Conservation (phyloP, 1,140 invertebrate genomes). For the Drosophila triauraria region DNA sequence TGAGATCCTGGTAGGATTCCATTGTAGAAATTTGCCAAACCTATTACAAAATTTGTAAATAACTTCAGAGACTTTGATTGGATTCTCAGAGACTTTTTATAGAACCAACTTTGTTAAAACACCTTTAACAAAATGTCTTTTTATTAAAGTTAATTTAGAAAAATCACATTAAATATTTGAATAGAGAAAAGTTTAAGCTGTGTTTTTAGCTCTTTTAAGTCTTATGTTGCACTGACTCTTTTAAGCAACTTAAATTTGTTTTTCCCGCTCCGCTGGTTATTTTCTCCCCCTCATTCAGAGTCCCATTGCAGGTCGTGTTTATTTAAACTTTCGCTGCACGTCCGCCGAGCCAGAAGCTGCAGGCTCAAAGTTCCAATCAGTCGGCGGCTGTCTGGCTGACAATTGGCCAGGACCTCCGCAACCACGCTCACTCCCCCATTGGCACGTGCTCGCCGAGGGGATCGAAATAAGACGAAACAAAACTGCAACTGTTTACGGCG, state of each 20-base stretch:
- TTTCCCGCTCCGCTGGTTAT: conserved; percentile 1
- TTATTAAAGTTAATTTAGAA: no score
- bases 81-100: neutral
- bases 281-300: neutral
- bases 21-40: neutral
- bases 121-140: no score
- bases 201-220: neutral
- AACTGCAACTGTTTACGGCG: conserved; percentile 77
- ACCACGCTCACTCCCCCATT: conserved; percentile 3
- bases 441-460: conserved; percentile 41
- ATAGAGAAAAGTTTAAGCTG: no score
- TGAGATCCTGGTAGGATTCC: neutral
- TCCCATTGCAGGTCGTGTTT: conserved; percentile 49
- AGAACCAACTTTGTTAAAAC: neutral
- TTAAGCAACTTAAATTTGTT: conserved; percentile 31
- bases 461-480: conserved; percentile 33
- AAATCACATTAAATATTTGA: no score
- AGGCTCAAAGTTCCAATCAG: conserved; percentile 73
- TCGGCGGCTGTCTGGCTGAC: conserved; percentile 60
- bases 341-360: conserved; percentile 49
- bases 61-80: no score
- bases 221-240: neutral
- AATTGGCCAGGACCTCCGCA: conserved; percentile 60
- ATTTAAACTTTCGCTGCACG: conserved; percentile 82
- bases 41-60: neutral